Conservation (phyloP, 1,140 invertebrate species). For the Asbolus verrucosus region DNA sequence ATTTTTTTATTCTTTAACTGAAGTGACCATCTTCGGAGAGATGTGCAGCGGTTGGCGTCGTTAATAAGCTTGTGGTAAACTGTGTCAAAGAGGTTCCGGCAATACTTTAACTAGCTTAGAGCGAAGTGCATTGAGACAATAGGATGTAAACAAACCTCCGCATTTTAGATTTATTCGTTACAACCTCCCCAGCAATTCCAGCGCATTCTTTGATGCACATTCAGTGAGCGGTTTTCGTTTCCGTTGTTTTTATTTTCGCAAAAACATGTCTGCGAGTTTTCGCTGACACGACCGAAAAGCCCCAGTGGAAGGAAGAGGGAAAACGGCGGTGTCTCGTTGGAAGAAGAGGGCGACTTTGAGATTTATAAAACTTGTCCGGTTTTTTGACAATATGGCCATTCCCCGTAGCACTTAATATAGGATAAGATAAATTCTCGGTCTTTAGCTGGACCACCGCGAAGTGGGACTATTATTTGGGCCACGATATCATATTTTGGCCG, state of each 20-base stretch:
- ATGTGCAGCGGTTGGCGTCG: background rate
- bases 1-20: no score
- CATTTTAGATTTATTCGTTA: slow-evolving; percentile 54
- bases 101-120: slow-evolving; percentile 43
- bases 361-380: slow-evolving; percentile 48
- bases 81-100: slow-evolving; percentile 23
- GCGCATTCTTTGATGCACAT: slow-evolving; percentile 54
- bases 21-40: slow-evolving; percentile 25
- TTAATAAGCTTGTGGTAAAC: slow-evolving; percentile 27
- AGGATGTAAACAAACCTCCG: slow-evolving; percentile 54
- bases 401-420: slow-evolving; percentile 41
- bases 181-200: slow-evolving; percentile 52
- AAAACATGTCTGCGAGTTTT: slow-evolving; percentile 51
- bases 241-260: slow-evolving; percentile 51
- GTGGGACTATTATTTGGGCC: slow-evolving; percentile 29
- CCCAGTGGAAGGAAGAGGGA: background rate
- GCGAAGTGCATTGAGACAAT: slow-evolving; percentile 51
- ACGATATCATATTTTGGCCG: slow-evolving; percentile 40
- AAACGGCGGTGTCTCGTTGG: background rate
- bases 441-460: slow-evolving; percentile 44
- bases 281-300: slow-evolving; percentile 30
- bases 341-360: slow-evolving; percentile 5
- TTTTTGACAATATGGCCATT: slow-evolving; percentile 45
- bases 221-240: slow-evolving; percentile 52
- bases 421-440: slow-evolving; percentile 45